These are phyloP conservation scores for Gari tellinella DNA, from an alignment of 2,888 invertebrate genomes.

Conservation along the genomic window DNA sequence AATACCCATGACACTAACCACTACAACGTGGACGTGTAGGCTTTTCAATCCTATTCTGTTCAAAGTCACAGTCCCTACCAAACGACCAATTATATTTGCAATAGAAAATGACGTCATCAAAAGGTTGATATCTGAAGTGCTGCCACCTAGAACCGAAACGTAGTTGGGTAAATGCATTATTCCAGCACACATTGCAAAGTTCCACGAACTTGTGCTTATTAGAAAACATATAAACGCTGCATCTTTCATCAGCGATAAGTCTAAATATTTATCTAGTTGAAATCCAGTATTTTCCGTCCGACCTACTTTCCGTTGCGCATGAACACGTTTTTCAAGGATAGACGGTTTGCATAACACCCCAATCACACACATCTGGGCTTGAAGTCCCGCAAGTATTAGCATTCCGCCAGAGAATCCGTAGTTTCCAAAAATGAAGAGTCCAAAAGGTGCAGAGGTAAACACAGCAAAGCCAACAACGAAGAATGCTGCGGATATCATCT, in stretches of 20 bases:
- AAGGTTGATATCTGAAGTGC: slow-evolving; percentile 23
- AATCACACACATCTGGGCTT: slow-evolving; percentile 50
- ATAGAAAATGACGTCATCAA: slow-evolving; percentile 50
- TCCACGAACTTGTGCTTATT: slow-evolving; percentile 44
- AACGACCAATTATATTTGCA: slow-evolving; percentile 41
- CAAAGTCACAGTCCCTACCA: slow-evolving; percentile 31
- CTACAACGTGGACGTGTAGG: slow-evolving; percentile 26
- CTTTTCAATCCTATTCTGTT: slow-evolving; percentile 27
- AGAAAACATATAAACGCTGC: slow-evolving; percentile 40
- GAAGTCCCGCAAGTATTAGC: slow-evolving; percentile 43
- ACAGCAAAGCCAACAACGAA: slow-evolving; percentile 57
- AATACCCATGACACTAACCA: slow-evolving; percentile 27
- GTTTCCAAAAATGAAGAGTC: slow-evolving; percentile 28
- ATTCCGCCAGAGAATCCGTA: slow-evolving; percentile 58
- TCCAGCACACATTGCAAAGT: slow-evolving; percentile 41
- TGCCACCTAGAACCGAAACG: slow-evolving; percentile 33
- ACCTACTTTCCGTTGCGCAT: slow-evolving; percentile 1
- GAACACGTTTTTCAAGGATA: slow-evolving; percentile 32
- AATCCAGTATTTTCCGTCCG: slow-evolving; percentile 1
- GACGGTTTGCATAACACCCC: slow-evolving; percentile 56
- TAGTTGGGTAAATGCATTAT: slow-evolving; percentile 56
- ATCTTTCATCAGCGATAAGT: slow-evolving; percentile 37
- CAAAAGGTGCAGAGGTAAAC: slow-evolving; percentile 55
- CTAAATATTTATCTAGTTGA: slow-evolving; percentile 28
- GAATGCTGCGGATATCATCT: slow-evolving; percentile 35